Percentiles rank a stretch among this genome's conserved stretches.
phyloP scores from a whole-genome alignment of 2,113 vertebrate species.

The Falco punctatus region DNA sequence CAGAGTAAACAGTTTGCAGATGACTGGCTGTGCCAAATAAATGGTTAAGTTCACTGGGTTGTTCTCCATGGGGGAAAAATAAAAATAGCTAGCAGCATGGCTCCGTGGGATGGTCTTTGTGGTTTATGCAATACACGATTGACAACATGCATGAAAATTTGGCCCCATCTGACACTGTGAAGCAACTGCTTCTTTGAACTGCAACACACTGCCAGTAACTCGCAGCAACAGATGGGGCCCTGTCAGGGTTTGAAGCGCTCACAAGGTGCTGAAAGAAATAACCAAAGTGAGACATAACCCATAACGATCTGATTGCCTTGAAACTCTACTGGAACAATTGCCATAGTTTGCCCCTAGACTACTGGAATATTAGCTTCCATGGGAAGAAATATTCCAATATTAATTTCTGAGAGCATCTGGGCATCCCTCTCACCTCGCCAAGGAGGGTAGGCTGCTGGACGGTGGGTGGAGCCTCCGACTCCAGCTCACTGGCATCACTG shows the following conservation, averaged over 20 bases:
- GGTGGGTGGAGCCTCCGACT: not conserved
- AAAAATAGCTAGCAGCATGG: not conserved
- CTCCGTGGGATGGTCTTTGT: not conserved
- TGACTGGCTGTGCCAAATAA: not conserved
- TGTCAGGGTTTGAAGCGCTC: not conserved
- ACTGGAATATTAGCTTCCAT: accelerated
- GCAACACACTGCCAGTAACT: not conserved
- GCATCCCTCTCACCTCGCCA: not conserved
- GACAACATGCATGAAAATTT: not conserved
- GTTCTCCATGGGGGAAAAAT: not conserved
- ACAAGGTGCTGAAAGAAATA: not conserved
- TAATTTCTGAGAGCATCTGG: not conserved
- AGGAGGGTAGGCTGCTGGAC: not conserved
- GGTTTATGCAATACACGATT: not conserved
- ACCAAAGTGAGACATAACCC: accelerated
- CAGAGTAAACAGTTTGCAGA: accelerated
- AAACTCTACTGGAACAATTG: not conserved
- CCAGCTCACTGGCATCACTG: not conserved
- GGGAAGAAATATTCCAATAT: no score
- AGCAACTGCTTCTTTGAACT: not conserved
- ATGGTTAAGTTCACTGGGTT: not conserved
- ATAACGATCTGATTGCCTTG: accelerated
- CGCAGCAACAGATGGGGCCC: not conserved
- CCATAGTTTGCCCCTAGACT: no score
- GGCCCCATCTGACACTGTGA: not conserved